Evolutionary conservation across 2,113 vertebrate species (phyloP), one percentile per base, ranked within the genome.

Genomic region (Uria lomvia): DNA sequence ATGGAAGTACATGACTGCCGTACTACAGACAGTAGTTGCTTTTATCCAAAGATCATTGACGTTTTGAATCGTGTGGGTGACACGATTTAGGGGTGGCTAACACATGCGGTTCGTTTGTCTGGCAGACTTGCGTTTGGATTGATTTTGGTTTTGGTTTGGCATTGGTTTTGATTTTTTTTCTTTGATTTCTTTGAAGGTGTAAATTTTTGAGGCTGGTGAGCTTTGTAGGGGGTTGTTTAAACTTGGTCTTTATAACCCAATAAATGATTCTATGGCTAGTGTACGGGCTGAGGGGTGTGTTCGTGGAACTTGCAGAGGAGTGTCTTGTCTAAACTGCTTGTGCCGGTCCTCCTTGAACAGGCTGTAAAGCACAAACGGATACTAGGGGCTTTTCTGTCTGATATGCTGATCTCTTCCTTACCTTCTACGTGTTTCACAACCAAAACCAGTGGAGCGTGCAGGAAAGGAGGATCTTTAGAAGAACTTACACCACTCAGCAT

Each of bases 351-450:
- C 11, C 8, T 76, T 43, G 11, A 40, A 43, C n/a, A 67, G 34
- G 12, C 67, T 52, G 40, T 47, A 42, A 70, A 81, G 8, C 17
- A n/a, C 45, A 58, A 18, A 43, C 23, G 27, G 9, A 3, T 66
- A 2, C 20, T 27, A 10, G 36, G 5, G 18, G 8, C 17, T 84
- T 86, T 65, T 30, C n/a, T 75, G 11, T 52, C 19, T 8, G 2
- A 29, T 40, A 6, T 3, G 3, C 3, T 26, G 2, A 4, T 30
- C 7, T 77, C 2, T 3, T 34, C 21, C 11, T 11, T 38, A 12
- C 30, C 74, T 80, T 56, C n/a, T 11, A 0, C 6, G 2, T 49
- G 27, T 52, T 59, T 77, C 38, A 18, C 67, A 47, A 40, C 5
- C 3, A 18, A 15, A 93, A 24, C 16, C 32, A 42, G 11, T 23